Evolutionary conservation across 1,140 invertebrate genomes (phyloP).

Genomic region (Brachionus rotundiformis): DNA sequence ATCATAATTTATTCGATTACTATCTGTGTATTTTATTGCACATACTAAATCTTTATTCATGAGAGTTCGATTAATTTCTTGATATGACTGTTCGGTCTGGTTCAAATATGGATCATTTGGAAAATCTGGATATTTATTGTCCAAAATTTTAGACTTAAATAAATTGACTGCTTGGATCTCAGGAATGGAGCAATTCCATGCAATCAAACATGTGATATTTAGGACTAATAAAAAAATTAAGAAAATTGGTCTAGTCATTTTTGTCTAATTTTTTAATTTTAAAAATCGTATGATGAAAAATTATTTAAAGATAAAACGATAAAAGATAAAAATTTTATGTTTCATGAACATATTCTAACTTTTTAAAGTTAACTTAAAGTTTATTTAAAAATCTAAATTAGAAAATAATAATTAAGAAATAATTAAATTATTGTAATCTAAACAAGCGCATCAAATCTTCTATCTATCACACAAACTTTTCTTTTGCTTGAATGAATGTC

Average conservation of each 20-base stretch:
- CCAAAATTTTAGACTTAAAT: background rate
- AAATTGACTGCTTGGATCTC: background rate
- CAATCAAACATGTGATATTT: background rate
- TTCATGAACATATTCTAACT: no score
- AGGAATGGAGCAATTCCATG: background rate
- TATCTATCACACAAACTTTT: no score
- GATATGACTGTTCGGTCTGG: background rate
- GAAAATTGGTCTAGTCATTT: background rate
- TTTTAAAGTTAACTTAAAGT: no score
- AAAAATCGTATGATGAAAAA: background rate
- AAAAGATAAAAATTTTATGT: no score
- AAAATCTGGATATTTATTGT: conserved; percentile 19
- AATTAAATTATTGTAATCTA: no score
- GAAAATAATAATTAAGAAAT: no score
- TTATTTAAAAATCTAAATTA: no score
- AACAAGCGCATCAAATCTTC: no score
- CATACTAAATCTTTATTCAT: conserved; percentile 7
- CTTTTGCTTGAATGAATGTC: no score
- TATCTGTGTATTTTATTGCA: background rate
- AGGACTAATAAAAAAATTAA: background rate
- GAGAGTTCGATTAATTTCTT: background rate
- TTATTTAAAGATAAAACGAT: no score
- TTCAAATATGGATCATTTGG: conserved; percentile 14
- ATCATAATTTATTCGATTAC: background rate
- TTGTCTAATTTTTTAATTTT: no score